Percentiles rank a stretch among this genome's conserved stretches.
Conservation (phyloP, 2,888 invertebrate genomes). For the Hemistola chrysoprasaria region DNA sequence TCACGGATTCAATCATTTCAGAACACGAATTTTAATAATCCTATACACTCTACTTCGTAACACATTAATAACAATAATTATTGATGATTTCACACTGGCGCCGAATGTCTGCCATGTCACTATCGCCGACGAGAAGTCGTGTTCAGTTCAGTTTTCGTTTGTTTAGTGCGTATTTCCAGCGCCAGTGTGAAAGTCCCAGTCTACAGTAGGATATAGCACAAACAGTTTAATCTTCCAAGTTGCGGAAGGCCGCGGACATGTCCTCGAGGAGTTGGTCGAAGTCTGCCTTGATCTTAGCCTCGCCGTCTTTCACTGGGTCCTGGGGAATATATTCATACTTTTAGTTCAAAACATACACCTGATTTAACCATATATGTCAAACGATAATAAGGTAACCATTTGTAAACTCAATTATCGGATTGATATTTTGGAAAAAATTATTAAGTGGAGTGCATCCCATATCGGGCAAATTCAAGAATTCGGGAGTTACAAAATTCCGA, state of each 20-base stretch:
- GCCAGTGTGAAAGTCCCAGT: background rate
- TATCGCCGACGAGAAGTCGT: no score
- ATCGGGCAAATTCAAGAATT: no score
- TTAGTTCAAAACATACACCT: no score
- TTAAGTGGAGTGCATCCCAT: no score
- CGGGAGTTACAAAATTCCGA: no score
- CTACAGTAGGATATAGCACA: background rate
- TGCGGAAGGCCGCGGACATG: slow-evolving; percentile 98
- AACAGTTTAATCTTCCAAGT: slow-evolving; percentile 94
- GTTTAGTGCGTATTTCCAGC: slow-evolving; percentile 4
- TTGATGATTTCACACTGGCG: slow-evolving; percentile 1
- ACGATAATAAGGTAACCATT: no score
- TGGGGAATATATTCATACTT: slow-evolving; percentile 49
- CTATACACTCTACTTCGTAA: slow-evolving; percentile 53
- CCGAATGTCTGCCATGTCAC: no score
- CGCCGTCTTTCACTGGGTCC: slow-evolving; percentile 99
- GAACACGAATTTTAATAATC: slow-evolving; percentile 51
- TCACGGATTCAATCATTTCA: slow-evolving; percentile 45
- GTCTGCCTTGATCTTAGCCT: slow-evolving; percentile 97
- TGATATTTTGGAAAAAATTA: no score
- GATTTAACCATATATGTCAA: no score
- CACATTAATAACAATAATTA: slow-evolving; percentile 42
- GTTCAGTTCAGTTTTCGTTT: no score
- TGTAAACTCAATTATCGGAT: no score
- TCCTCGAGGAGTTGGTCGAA: slow-evolving; percentile 98